Conservation (phyloP, 2,113 vertebrate species). For the Gila orcuttii region DNA sequence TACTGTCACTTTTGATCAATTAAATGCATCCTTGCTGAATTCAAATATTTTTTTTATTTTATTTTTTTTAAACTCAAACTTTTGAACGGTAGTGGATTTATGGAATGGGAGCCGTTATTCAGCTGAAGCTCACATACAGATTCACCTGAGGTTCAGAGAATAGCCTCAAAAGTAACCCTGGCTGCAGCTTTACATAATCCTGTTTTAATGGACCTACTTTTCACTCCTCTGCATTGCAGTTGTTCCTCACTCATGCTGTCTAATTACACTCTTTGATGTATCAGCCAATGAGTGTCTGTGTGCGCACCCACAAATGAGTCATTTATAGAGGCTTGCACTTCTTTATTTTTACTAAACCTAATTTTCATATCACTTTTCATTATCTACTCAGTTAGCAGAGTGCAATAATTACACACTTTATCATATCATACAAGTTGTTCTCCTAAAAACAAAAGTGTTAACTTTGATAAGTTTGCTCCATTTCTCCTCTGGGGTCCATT, state of each 20-base stretch:
- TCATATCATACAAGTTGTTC: neutral
- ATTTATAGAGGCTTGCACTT: conserved; percentile 28
- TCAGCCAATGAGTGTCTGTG: conserved; percentile 7
- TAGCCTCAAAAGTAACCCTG: conserved; percentile 17
- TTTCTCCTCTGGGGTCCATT: neutral
- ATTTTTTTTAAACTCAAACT: neutral
- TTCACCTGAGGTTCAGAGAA: conserved; percentile 5
- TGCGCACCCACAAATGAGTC: conserved; percentile 35
- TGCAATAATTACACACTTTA: neutral
- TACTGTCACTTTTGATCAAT: neutral
- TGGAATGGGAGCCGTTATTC: neutral
- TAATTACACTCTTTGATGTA: conserved; percentile 46
- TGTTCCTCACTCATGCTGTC: conserved; percentile 46
- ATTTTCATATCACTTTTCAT: neutral
- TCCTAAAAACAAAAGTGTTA: neutral
- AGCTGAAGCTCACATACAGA: conserved; percentile 4
- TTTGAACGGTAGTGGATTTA: conserved; percentile 6
- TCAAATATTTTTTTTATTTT: neutral
- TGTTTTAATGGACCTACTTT: conserved; percentile 16
- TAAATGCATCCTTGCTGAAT: neutral
- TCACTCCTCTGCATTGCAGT: conserved; percentile 48
- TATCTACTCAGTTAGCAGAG: conserved; percentile 10
- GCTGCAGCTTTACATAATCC: conserved; percentile 33
- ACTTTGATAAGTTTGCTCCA: neutral
- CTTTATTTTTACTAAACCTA: neutral